phyloP scores from a whole-genome alignment of 2,113 vertebrate species.

The Paramormyrops kingsleyae region DNA sequence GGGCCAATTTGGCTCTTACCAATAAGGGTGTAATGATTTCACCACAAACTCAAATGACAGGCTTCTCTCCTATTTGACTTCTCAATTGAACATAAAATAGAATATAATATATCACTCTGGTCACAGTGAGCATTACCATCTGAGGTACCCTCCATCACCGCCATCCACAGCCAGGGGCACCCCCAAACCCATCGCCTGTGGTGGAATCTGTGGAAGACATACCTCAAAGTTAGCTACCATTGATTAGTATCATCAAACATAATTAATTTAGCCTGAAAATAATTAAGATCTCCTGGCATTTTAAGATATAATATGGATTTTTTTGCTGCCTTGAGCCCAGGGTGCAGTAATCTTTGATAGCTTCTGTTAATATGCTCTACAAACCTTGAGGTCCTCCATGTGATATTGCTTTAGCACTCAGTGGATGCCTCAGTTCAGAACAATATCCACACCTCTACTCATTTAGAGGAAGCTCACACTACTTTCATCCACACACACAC shows the following conservation, averaged over 20 bases:
- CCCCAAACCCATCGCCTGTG: background rate
- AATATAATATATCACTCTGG: background rate
- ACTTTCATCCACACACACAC: background rate
- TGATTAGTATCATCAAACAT: background rate
- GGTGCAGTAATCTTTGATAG: background rate
- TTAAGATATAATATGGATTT: background rate
- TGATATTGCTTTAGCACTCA: background rate
- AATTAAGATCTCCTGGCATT: background rate
- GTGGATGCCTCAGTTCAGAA: background rate
- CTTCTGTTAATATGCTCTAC: background rate
- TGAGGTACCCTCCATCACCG: background rate
- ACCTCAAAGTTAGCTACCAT: background rate
- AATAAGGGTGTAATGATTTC: background rate
- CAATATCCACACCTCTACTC: background rate
- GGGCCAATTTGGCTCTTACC: background rate
- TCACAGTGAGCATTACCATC: background rate
- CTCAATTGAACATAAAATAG: background rate
- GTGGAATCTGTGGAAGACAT: background rate
- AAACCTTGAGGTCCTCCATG: background rate
- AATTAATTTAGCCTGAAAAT: background rate
- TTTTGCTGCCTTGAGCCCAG: background rate
- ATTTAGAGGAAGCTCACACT: background rate
- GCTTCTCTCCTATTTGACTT: too few species aligned
- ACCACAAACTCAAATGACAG: too few species aligned
- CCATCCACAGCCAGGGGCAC: background rate